phyloP scores from a whole-genome alignment of 2,888 invertebrate species.

The Apamea crenata region DNA sequence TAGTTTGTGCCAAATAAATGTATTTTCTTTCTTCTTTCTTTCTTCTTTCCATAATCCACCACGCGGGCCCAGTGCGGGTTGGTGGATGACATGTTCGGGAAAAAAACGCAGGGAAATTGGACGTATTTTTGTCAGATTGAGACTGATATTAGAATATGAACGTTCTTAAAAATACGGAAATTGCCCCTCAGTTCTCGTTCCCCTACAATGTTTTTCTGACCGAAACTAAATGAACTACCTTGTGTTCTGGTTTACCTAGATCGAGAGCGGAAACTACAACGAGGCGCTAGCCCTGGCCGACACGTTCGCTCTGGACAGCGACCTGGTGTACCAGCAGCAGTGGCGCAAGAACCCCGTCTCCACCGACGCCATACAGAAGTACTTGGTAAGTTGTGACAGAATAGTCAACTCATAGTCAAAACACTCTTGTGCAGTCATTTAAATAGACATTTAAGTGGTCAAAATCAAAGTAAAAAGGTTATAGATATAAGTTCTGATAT shows the following conservation, averaged over 20 bases:
- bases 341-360: slow-evolving; percentile 94
- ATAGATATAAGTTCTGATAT: not conserved
- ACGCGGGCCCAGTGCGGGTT: no score
- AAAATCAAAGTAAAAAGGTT: not conserved
- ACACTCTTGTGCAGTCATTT: not conserved
- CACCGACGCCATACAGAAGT: slow-evolving; percentile 93
- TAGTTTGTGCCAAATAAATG: no score
- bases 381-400: slow-evolving; percentile 88
- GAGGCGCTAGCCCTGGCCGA: slow-evolving; percentile 93
- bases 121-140: not conserved
- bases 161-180: not conserved
- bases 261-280: slow-evolving; percentile 92
- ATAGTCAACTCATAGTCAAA: not conserved
- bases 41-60: no score
- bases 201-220: not conserved
- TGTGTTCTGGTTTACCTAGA: slow-evolving; percentile 76
- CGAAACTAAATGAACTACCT: not conserved
- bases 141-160: not conserved
- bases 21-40: no score
- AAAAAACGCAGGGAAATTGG: not conserved
- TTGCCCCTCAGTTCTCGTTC: not conserved
- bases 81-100: no score
- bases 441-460: no score
- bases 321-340: slow-evolving; percentile 94
- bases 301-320: slow-evolving; percentile 93